These are phyloP conservation scores for Anoncus sp. DNA, from an alignment of 2,888 invertebrate genomes.

Conservation along the genomic window DNA sequence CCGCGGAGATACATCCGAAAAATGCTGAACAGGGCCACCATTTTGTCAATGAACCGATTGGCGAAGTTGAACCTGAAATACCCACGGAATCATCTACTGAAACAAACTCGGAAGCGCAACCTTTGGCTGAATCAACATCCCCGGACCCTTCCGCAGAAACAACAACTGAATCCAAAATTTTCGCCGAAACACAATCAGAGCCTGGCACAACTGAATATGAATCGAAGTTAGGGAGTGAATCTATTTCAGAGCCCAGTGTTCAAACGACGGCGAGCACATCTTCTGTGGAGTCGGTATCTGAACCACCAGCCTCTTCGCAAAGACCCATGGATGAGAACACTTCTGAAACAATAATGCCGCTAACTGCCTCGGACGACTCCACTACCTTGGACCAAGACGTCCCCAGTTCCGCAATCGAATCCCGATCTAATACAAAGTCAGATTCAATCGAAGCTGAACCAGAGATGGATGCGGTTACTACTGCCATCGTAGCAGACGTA, in stretches of 20 bases:
- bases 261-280: conserved; percentile 1
- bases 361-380: conserved; percentile 53
- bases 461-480: conserved; percentile 30
- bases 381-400: conserved; percentile 7
- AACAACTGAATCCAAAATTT: conserved; percentile 1
- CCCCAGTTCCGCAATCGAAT: conserved; percentile 14
- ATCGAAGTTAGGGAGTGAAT: not conserved
- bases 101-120: conserved; percentile 71
- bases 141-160: conserved; percentile 59
- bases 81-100: conserved; percentile 72
- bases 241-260: not conserved
- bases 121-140: conserved; percentile 71
- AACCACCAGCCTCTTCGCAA: conserved; percentile 21
- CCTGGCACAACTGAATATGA: not conserved
- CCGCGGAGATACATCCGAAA: conserved; percentile 1
- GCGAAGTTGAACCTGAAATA: conserved; percentile 67
- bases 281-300: conserved; percentile 24
- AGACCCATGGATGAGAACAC: not conserved
- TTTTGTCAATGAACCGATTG: conserved; percentile 37
- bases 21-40: not conserved
- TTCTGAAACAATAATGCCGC: conserved; percentile 59
- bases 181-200: conserved; percentile 24
- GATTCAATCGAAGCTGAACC: conserved; percentile 60
- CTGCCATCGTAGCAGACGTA: not conserved
- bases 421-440: conserved; percentile 16